Conservation (phyloP, 2,113 vertebrate species). For the Bothrops jararaca region DNA sequence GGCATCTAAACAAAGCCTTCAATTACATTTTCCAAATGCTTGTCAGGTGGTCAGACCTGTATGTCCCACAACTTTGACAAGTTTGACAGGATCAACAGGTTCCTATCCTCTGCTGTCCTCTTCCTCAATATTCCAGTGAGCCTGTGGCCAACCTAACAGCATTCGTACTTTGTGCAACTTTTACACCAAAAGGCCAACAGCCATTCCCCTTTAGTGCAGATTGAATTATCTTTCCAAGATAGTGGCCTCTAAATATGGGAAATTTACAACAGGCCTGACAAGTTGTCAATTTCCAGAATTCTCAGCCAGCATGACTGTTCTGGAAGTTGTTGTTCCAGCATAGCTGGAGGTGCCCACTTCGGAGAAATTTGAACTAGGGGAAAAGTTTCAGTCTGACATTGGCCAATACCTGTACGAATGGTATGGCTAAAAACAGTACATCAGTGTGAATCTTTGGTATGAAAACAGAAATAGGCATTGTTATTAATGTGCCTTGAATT, state of each 20-base stretch:
- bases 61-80: neutral
- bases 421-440: neutral
- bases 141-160: neutral
- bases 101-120: neutral
- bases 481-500: neutral
- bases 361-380: neutral
- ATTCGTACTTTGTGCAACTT: neutral
- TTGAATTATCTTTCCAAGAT: neutral
- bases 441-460: no score
- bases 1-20: neutral
- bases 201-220: neutral
- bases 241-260: neutral
- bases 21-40: slow-evolving; percentile 23
- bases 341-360: neutral
- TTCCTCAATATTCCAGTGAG: neutral
- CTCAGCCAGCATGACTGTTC: neutral
- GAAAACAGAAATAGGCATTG: neutral
- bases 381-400: neutral
- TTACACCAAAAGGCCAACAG: neutral
- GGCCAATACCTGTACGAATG: neutral
- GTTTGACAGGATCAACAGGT: neutral
- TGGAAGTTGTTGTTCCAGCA: neutral
- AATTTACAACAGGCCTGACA: neutral
- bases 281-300: neutral
- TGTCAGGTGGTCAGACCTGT: neutral